Percentiles rank a stretch among this genome's conserved stretches.
These are phyloP conservation scores for Heliconius cydno DNA, from an alignment of 2,888 invertebrate species.

Conservation along the genomic window DNA sequence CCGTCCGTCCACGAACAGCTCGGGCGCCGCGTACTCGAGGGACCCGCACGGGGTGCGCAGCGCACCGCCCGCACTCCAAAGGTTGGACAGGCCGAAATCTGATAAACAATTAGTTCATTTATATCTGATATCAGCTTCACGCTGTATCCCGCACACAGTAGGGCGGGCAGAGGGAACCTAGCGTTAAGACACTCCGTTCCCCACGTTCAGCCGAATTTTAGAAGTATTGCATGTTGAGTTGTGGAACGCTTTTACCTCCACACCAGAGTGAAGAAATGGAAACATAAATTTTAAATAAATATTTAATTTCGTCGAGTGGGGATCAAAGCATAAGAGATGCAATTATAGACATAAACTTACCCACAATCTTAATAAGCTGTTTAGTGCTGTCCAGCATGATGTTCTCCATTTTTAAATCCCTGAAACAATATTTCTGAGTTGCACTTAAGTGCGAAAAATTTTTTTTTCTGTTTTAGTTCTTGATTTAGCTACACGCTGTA, in stretches of 20 bases:
- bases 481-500: background rate
- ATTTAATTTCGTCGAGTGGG: too few relatives aligned
- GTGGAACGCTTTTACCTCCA: too few relatives aligned
- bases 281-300: too few relatives aligned
- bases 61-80: constrained; percentile 84
- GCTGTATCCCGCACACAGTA: background rate
- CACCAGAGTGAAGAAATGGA: too few relatives aligned
- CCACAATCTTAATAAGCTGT: constrained; percentile 88
- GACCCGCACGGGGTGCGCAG: constrained; percentile 90
- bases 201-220: background rate
- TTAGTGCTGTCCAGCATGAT: constrained; percentile 87
- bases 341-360: constrained; percentile 60
- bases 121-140: background rate
- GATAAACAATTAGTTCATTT: background rate
- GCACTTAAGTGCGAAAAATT: too few relatives aligned
- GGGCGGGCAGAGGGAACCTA: background rate
- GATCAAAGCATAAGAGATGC: background rate
- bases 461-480: too few relatives aligned
- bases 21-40: constrained; percentile 91
- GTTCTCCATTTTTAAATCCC: constrained; percentile 92
- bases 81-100: constrained; percentile 90
- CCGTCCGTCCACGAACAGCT: constrained; percentile 87
- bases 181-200: background rate
- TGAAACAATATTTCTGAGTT: constrained; percentile 59
- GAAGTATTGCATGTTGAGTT: too few relatives aligned